Base-by-base conservation (phyloP, 2,113 vertebrate species). In the Geococcyx californianus region DNA sequence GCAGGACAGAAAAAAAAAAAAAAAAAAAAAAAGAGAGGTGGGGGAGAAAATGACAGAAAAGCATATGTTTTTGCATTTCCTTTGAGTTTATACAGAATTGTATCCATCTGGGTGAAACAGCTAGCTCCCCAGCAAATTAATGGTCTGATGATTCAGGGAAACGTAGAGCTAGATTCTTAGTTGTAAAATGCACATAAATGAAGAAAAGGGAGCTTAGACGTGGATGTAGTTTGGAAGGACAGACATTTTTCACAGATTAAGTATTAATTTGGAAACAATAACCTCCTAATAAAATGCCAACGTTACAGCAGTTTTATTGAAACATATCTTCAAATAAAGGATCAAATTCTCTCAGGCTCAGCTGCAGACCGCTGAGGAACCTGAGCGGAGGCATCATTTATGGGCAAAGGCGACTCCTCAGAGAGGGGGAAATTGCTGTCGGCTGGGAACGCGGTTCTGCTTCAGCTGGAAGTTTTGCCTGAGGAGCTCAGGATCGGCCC, bases 81-180 rank as follows among this genome's bases (percentile, higher is more conserved):
- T 88, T 44, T 60, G 44, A 80, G 64, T 95, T 96, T 96, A 67
- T 75, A 92, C 72, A 20, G 72, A 95, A 90, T 78, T 44, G 59
- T 84, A 88, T 87, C 88, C 73, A 87, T 67, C 62, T 95, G 90
- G 54, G 69, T 68, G 66, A 87, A 95, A 83, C 56, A 94, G 26
- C 44, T 67, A 91, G 8, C 69, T 96, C 36, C 36, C 28, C 28
- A 92, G 59, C 42, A 93, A 94, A 90, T 78, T 84, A 93, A 90
- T 93, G 59, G 75, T 89, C 91, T 88, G 83, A 88, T 93, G 88
- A 93, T 64, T 91, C 85, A 73, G 82, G 62, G 88, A 96, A 95
- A 95, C 45, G 62, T 49, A 33, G 31, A 72, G 23, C 38, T 62
- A 40, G n/a, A 66, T 60, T 91, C 73, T 51, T 23, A 21, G 52